Evolutionary conservation across 2,113 vertebrate genomes (phyloP), one percentile per base, ranked within the genome.

Genomic region (Sporophila hypoxantha): DNA sequence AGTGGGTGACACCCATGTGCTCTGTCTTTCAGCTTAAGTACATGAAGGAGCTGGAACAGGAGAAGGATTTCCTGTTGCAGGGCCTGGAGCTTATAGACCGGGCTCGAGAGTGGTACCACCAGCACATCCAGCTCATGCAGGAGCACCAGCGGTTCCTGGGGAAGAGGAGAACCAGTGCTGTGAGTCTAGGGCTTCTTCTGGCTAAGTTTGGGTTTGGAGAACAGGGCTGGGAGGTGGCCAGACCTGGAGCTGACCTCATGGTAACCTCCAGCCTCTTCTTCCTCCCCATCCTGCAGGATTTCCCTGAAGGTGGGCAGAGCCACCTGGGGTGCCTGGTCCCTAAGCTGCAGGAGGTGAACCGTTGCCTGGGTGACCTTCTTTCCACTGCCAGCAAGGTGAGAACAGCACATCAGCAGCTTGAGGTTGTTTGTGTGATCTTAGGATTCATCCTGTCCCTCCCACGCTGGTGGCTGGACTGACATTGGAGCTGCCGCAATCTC

Each of bases 1-100:
- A 36, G 13, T 1, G 10, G 18, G 13, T 93, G 47, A 65, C 10
- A 5, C 19, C 4, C 15, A 12, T 70, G 14, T 12, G 1, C 20
- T 53, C 32, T 93, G 39, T 95, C 53, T 42, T 87, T 56, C 96
- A 99, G 99, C 92, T 99, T 93, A 98, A 98, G 96, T 98, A 98
- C 96, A 97, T 99, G 98, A 98, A 98, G 93, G 98, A 98, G 92
- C 95, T 99, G 97, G 98, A 99, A 93, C 98, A 98, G 95, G 98
- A 99, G 96, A 98, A 98, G 93, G 99, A 98, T 88, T 98, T 98
- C 21, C 95, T 99, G 82, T 96, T 99, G 50, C 98, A 98, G 19
- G 99, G 99, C 3, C 96, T 99, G 95, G 99, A 98, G 64, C 96
- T 98, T 96, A 96, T 99, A 91, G 98, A 99, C 2, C 95, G 86